These are phyloP conservation scores for Gadus macrocephalus DNA, from an alignment of 2,113 vertebrate genomes.

Conservation along the genomic window DNA sequence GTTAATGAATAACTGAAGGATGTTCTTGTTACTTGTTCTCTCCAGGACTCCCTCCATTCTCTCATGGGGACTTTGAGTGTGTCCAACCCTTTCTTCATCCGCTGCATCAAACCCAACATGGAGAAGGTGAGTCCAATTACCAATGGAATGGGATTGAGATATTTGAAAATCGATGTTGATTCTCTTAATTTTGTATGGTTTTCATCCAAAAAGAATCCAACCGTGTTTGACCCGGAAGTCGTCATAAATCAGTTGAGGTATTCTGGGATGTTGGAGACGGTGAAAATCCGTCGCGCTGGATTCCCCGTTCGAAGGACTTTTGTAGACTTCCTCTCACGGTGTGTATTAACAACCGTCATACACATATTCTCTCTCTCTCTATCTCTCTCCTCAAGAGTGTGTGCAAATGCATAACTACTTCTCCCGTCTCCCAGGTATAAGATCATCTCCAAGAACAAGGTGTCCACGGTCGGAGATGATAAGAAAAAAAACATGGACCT, in stretches of 20 bases:
- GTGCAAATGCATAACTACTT: neutral
- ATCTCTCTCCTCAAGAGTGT: neutral
- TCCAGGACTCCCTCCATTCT: conserved; percentile 86
- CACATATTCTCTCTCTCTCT: neutral
- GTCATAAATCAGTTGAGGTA: conserved; percentile 88
- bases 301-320: conserved; percentile 85
- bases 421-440: conserved; percentile 76
- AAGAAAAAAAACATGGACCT: conserved; percentile 75
- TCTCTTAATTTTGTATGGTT: neutral
- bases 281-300: conserved; percentile 89
- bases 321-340: conserved; percentile 84
- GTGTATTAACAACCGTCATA: neutral
- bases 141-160: neutral
- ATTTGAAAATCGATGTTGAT: neutral
- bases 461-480: conserved; percentile 56
- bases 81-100: conserved; percentile 91
- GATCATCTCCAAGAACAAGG: conserved; percentile 76
- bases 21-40: conserved; percentile 7
- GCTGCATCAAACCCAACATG: conserved; percentile 92
- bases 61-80: conserved; percentile 87
- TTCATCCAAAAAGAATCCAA: conserved; percentile 67
- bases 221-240: conserved; percentile 79
- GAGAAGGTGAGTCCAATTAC: conserved; percentile 74
- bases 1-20: no score
- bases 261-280: conserved; percentile 91